Evolutionary conservation across 2,888 invertebrate species (phyloP).

Genomic region (Smittia sp.): DNA sequence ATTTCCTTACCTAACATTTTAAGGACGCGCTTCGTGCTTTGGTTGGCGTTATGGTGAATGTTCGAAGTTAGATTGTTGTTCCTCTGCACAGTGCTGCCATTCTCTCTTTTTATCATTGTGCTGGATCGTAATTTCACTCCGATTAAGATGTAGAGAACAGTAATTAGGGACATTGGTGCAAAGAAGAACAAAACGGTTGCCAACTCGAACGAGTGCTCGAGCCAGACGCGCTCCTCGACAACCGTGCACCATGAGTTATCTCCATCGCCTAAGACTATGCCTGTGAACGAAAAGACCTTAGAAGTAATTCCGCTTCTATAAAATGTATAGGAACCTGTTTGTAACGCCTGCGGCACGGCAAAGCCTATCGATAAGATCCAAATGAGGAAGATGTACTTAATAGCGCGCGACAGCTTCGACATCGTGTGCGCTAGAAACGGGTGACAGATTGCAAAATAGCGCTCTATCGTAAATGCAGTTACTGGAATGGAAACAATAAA

Average conservation of each 20-base stretch:
- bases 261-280: conserved; percentile 45
- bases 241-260: conserved; percentile 48
- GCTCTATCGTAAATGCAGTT: conserved; percentile 78
- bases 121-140: conserved; percentile 65
- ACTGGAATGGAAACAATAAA: conserved; percentile 47
- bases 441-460: conserved; percentile 62
- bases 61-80: conserved; percentile 46
- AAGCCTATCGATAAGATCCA: conserved; percentile 75
- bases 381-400: conserved; percentile 70
- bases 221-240: conserved; percentile 50
- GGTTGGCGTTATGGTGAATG: conserved; percentile 53
- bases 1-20: conserved; percentile 72
- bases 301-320: too few species aligned
- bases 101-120: conserved; percentile 52
- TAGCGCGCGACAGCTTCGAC: conserved; percentile 77
- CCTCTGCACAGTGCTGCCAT: conserved; percentile 46
- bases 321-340: conserved; percentile 78
- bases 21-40: conserved; percentile 66
- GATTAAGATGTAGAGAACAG: conserved; percentile 76
- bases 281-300: too few species aligned
- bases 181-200: conserved; percentile 77
- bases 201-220: conserved; percentile 58
- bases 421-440: conserved; percentile 69
- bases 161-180: conserved; percentile 82
- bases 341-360: conserved; percentile 75